Percentiles rank a stretch among this genome's conserved stretches.
Evolutionary conservation across 2,797 vertebrate species (phyloP).

Genomic region (Capromys pilorides): DNA sequence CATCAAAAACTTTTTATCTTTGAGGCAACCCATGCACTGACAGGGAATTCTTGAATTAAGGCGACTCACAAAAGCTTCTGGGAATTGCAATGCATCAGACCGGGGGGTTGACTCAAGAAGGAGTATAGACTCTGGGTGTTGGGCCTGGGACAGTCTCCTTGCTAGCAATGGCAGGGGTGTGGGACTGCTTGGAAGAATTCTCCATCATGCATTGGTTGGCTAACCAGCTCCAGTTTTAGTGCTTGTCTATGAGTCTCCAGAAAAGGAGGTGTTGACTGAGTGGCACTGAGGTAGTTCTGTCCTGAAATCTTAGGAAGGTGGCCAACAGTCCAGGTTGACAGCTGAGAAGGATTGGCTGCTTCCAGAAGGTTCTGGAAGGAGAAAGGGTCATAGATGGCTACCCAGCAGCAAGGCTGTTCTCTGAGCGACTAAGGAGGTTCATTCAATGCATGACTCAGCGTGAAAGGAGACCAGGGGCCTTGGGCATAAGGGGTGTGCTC

Average conservation of each 20-base stretch:
- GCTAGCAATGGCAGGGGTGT: neutral
- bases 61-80: neutral
- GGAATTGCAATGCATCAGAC: neutral
- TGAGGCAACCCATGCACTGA: neutral
- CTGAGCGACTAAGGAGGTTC: neutral
- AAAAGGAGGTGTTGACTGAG: neutral
- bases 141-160: neutral
- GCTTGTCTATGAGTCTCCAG: neutral
- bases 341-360: neutral
- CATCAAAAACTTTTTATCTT: neutral
- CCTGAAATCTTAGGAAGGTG: neutral
- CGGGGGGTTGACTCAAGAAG: neutral
- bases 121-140: neutral
- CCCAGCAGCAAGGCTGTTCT: neutral
- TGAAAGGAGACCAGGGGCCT: neutral
- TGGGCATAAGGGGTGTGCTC: rapidly evolving
- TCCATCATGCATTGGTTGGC: too few relatives aligned
- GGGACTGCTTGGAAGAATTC: neutral
- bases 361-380: neutral
- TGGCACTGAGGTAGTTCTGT: neutral
- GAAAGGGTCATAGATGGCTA: neutral
- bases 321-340: neutral
- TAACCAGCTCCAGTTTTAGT: neutral
- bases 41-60: neutral
- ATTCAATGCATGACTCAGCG: neutral